Base-by-base conservation (phyloP, 2,888 invertebrate species). In the Megastigmus dorsalis region DNA sequence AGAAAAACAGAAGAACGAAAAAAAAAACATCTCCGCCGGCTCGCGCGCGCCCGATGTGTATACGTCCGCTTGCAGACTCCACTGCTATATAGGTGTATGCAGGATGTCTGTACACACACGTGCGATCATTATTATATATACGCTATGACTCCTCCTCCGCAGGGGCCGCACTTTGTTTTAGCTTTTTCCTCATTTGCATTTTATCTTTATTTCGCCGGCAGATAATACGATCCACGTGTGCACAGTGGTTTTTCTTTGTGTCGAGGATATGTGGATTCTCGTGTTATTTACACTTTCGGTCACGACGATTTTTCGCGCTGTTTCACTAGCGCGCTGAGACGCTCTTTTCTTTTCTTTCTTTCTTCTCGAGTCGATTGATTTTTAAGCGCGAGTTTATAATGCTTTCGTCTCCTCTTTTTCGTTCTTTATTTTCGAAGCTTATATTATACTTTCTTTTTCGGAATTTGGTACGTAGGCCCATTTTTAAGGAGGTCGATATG, bases 1-100 rank as follows among this genome's bases (percentile, higher is more conserved):
- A 79, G 36, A 74, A 74, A 75, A 66, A 33, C 57, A 38, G 45
- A 43, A 33, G 36, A 41, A 63, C 23, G 18, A 26, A 54, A 41
- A n/a, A 43, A 45, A 60, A 18, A 7, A 60, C n/a, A 36, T 57
- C 38, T 23, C 15, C 26, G n/a, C 33, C 6, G n/a, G 18, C 38
- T 52, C 28, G 28, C 13, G 28, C 1, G 13, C 18, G 45, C 45
- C 2, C 0, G 26, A 1, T 50, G 3, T 26, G n/a, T 26, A 26
- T 13, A n/a, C n/a, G 10, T n/a, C n/a, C n/a, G n/a, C n/a, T n/a
- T n/a, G n/a, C n/a, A n/a, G n/a, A n/a, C n/a, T n/a, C n/a, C n/a
- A n/a, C n/a, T n/a, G n/a, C n/a, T n/a, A n/a, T n/a, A n/a, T n/a
- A n/a, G n/a, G n/a, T n/a, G n/a, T n/a, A n/a, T n/a, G n/a, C n/a